Base-by-base conservation (phyloP, 2,113 vertebrate genomes). In the Antennarius striatus region DNA sequence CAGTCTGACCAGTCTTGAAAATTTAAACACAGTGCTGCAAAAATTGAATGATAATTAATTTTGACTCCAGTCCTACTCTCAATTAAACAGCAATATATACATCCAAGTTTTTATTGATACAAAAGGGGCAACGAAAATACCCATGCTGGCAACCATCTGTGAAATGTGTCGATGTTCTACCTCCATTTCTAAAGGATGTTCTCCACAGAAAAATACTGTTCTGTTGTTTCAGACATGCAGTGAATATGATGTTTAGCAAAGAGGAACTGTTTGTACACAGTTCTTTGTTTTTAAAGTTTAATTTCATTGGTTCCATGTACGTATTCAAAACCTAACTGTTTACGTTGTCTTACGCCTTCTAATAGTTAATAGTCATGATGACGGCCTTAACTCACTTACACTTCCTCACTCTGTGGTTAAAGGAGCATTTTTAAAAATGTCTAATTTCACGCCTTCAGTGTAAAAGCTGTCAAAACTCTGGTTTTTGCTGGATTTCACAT, bases 301-400 rank as follows among this genome's bases (percentile, higher is more conserved):
- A 22, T 22, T 22, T 22, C 32, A 36, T 36, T 36, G 32, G 1
- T 36, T 1, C 32, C 32, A 36, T 7, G 32, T 7, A 43, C 10
- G 10, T 11, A 6, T 43, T 10, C 10, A 5, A 43, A 43, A 10
- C 42, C 5, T 7, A 3, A 43, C 5, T 49, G 15, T 6, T 17
- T 22, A 4, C 2, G 7, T 36, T 36, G 22, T 72, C 15, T 52
- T 67, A 48, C 73, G 54, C 55, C 69, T 5, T 59, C 45, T 71
- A 69, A 47, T 77, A 69, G 51, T 77, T 51, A 71, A 42, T 68
- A 71, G 53, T 64, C 39, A 39, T 10, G 28, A 36, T 28, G 56
- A 40, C 51, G 67, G 69, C 56, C 15, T 22, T 61, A 14, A 32
- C 4, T 36, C 0, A 22, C 45, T 42, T 49, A 43, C 40, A 72